Conservation (phyloP, 2,888 invertebrate species). For the Parnassius smintheus region DNA sequence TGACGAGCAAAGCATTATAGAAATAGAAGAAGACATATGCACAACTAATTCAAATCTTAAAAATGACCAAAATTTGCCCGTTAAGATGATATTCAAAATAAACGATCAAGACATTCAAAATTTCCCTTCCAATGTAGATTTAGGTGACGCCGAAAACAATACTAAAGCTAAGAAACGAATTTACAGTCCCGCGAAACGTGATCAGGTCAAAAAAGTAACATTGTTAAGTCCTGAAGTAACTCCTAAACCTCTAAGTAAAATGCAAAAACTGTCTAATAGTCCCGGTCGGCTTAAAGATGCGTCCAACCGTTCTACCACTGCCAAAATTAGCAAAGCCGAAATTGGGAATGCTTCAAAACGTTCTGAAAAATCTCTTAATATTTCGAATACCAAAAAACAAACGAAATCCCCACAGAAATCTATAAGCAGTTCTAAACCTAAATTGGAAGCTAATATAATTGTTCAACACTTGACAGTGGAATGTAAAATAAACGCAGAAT, state of each 20-base stretch:
- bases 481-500: slow-evolving; percentile 28
- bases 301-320: not conserved
- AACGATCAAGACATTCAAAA: slow-evolving; percentile 31
- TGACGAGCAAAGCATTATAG: slow-evolving; percentile 32
- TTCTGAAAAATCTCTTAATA: slow-evolving; percentile 6
- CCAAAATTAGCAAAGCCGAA: not conserved
- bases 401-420: slow-evolving; percentile 13
- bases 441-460: slow-evolving; percentile 4
- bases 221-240: slow-evolving; percentile 43
- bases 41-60: slow-evolving; percentile 12
- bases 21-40: slow-evolving; percentile 34
- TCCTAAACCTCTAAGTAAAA: slow-evolving; percentile 57
- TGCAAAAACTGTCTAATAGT: slow-evolving; percentile 51
- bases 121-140: slow-evolving; percentile 38
- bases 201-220: slow-evolving; percentile 32
- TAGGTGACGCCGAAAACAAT: slow-evolving; percentile 34
- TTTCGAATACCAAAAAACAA: slow-evolving; percentile 3
- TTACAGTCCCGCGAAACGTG: slow-evolving; percentile 43
- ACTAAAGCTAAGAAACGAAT: slow-evolving; percentile 50
- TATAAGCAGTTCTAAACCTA: slow-evolving; percentile 3
- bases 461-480: slow-evolving; percentile 14
- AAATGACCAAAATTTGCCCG: slow-evolving; percentile 32
- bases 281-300: slow-evolving; percentile 27
- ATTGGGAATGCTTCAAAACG: slow-evolving; percentile 1
- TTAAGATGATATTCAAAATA: slow-evolving; percentile 43